Evolutionary conservation across 2,888 invertebrate genomes (phyloP).

Genomic region (Andrena haemorrhoa): DNA sequence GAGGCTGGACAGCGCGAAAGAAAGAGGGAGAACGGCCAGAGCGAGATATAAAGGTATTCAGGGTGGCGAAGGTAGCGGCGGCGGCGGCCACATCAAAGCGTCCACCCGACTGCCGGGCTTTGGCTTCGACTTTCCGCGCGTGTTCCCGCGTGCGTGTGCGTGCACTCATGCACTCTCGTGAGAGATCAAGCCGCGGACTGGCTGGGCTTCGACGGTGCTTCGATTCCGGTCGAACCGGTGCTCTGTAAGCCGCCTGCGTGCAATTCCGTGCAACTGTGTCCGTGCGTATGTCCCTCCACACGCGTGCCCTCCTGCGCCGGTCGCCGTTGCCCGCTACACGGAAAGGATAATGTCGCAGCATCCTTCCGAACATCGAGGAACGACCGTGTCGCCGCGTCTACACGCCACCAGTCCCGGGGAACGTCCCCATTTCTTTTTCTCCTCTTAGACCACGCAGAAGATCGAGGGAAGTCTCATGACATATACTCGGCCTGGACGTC

Average conservation of each 20-base stretch:
- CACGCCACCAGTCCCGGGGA: constrained; percentile 39
- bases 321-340: constrained; percentile 59
- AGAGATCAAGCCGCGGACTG: constrained; percentile 60
- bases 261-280: constrained; percentile 32
- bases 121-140: constrained; percentile 74
- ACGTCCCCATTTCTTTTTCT: constrained; percentile 9
- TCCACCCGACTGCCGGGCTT: constrained; percentile 80
- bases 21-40: constrained; percentile 46
- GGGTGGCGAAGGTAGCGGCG: constrained; percentile 78
- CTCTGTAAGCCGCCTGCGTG: constrained; percentile 54
- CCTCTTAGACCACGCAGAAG: constrained; percentile 20
- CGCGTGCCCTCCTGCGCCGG: constrained; percentile 33
- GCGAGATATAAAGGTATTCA: constrained; percentile 80
- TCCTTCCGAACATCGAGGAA: constrained; percentile 68
- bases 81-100: constrained; percentile 83
- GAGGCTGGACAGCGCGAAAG: constrained; percentile 33
- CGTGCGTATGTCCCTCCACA: constrained; percentile 49
- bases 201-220: constrained; percentile 68
- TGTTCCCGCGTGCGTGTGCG: constrained; percentile 69
- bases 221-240: constrained; percentile 83
- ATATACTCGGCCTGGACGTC: constrained; percentile 18
- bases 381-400: constrained; percentile 68
- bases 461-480: constrained; percentile 25
- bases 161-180: constrained; percentile 64
- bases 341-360: constrained; percentile 73